Percentiles rank a stretch among this genome's conserved stretches.
phyloP scores from a whole-genome alignment of 2,113 vertebrate genomes.

The Oryctolagus cuniculus region DNA sequence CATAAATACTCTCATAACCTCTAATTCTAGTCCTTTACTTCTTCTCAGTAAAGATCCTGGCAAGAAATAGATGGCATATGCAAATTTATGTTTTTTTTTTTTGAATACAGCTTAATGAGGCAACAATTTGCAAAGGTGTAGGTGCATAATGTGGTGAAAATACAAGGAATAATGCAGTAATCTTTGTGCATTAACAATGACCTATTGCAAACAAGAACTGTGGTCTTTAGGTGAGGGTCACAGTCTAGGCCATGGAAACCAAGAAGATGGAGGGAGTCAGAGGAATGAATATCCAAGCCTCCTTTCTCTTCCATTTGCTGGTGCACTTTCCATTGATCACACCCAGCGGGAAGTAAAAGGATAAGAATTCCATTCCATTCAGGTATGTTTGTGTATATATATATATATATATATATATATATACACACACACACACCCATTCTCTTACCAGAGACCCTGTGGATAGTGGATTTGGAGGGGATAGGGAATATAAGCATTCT shows the following conservation, averaged over 20 bases:
- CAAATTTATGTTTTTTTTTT: neutral
- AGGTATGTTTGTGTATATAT: too few species aligned
- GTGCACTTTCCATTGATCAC: neutral
- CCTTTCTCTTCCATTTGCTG: neutral
- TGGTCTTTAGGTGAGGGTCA: neutral
- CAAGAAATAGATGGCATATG: slow-evolving; percentile 16
- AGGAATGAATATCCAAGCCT: neutral
- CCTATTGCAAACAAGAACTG: neutral
- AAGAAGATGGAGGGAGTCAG: neutral
- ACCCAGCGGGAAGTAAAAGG: neutral
- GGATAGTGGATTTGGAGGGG: neutral
- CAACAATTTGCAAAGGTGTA: slow-evolving; percentile 36
- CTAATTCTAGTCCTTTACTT: slow-evolving; percentile 48
- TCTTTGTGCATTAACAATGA: neutral
- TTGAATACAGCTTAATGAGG: slow-evolving; percentile 21
- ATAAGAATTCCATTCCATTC: neutral
- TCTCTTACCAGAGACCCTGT: neutral
- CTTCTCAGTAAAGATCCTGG: neutral
- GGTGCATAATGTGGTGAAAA: neutral
- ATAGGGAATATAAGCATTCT: neutral
- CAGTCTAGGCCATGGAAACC: neutral
- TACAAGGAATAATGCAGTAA: neutral
- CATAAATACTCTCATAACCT: slow-evolving; percentile 6
- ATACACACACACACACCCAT: accelerated
- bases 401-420: too few species aligned